phyloP scores from a whole-genome alignment of 2,797 vertebrate species.

The Sparidentex hasta region DNA sequence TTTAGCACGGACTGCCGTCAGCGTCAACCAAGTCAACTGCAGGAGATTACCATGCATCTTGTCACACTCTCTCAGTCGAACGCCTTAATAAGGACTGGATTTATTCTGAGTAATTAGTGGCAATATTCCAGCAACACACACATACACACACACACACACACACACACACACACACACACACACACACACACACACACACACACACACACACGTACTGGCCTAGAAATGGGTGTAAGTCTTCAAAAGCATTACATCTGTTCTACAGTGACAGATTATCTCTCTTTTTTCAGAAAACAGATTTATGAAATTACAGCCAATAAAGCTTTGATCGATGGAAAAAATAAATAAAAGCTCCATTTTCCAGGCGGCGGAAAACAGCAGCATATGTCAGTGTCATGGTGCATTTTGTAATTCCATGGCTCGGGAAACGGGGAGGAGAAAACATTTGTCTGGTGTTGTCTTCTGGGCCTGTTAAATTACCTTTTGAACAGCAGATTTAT shows the following conservation, averaged over 20 bases:
- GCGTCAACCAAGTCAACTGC: conserved; percentile 46
- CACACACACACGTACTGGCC: conserved; percentile 13
- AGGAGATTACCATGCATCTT: conserved; percentile 54
- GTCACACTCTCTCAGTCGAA: conserved; percentile 64
- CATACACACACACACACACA: neutral
- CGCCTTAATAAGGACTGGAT: conserved; percentile 68
- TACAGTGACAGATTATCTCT: conserved; percentile 62
- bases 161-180: conserved; percentile 22
- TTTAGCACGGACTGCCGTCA: conserved; percentile 26
- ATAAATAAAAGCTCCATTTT: conserved; percentile 48
- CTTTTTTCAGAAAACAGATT: conserved; percentile 51
- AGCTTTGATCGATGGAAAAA: conserved; percentile 52
- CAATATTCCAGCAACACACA: conserved; percentile 50
- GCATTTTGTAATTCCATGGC: conserved; percentile 46
- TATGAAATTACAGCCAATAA: conserved; percentile 67
- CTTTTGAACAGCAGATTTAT: conserved; percentile 29
- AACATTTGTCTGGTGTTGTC: conserved; percentile 57
- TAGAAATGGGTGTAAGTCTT: conserved; percentile 63
- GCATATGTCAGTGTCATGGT: conserved; percentile 62
- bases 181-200: conserved; percentile 18
- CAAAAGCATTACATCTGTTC: conserved; percentile 63
- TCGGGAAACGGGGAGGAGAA: conserved; percentile 48
- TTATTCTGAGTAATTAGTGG: conserved; percentile 67
- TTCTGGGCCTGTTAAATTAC: conserved; percentile 37
- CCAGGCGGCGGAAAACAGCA: conserved; percentile 53